Base-by-base conservation (phyloP, 1,140 invertebrate genomes). In the Cotesia glomerata region DNA sequence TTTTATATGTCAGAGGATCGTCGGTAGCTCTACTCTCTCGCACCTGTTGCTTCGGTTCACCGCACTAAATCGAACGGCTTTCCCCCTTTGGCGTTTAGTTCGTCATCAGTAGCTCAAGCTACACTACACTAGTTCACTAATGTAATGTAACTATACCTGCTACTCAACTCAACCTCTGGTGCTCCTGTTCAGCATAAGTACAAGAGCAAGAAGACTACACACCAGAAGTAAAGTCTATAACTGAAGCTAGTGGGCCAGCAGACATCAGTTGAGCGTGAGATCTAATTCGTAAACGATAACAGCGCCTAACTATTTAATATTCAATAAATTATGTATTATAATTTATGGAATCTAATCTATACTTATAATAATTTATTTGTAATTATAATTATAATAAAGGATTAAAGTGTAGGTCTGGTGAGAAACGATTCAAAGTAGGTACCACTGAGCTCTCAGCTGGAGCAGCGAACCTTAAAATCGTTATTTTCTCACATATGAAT, bases 391-490 rank as follows among this genome's bases (percentile, higher is more conserved):
- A 58, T 16, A 18, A 9, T 58, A 26, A 11, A 18, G 56, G 56
- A 18, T 16, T 4, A 18, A 9, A 54, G 7, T 54, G 52, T 3
- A 7, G 14, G 26, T 9, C 16, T 5, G 56, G 8, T 18, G 16
- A n/a, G 13, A 54, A 54, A 58, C 52, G 52, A 14, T 58, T 18
- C 7, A 18, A 26, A 7, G 73, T 74, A 71, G 77, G 75, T 80
- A n/a, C n/a, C n/a, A n/a, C n/a, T n/a, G n/a, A 77, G 81, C 85
- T 86, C 84, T 87, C 86, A 87, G 82, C 79, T 79, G 82, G 81
- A 74, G 81, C 85, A 87, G 82, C 84, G 80, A 79, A 86, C 81
- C 86, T 84, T 82, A 84, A 87, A 87, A 87, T 87, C 86, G 84
- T 52, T 67, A 36, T 36, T 86, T 81, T 84, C 84, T 86, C 85